These are phyloP conservation scores for Malacoctenus gilli DNA, from an alignment of 2,797 vertebrate genomes.

Conservation along the genomic window DNA sequence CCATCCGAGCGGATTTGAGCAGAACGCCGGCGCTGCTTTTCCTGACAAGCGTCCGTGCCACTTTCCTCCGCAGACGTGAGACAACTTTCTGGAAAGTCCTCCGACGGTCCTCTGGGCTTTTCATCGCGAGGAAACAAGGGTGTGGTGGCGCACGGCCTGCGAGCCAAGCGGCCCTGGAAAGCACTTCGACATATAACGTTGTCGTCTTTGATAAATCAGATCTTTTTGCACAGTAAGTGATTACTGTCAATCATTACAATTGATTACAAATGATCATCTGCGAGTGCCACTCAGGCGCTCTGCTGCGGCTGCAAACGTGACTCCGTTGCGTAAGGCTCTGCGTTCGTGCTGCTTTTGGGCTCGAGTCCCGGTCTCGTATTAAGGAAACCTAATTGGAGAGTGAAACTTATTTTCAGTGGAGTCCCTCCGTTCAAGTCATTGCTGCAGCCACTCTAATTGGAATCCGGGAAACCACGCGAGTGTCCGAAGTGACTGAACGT, in stretches of 20 bases:
- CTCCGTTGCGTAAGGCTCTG: slow-evolving; percentile 35
- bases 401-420: slow-evolving; percentile 54
- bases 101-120: slow-evolving; percentile 55
- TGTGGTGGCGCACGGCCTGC: slow-evolving; percentile 58
- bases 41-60: slow-evolving; percentile 73
- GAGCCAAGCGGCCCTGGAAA: slow-evolving; percentile 61
- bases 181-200: slow-evolving; percentile 54
- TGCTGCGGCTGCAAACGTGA: slow-evolving; percentile 22
- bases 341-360: slow-evolving; percentile 47
- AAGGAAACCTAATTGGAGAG: slow-evolving; percentile 61
- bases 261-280: slow-evolving; percentile 53
- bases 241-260: slow-evolving; percentile 57
- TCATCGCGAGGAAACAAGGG: slow-evolving; percentile 68
- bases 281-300: slow-evolving; percentile 26
- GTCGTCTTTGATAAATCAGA: slow-evolving; percentile 53
- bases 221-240: slow-evolving; percentile 46
- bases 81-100: slow-evolving; percentile 70
- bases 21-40: slow-evolving; percentile 60
- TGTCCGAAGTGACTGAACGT: slow-evolving; percentile 73
- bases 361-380: slow-evolving; percentile 58
- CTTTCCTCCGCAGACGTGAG: slow-evolving; percentile 74
- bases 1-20: slow-evolving; percentile 61
- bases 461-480: slow-evolving; percentile 62
- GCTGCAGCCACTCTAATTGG: slow-evolving; percentile 56
- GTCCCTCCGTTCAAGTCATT: slow-evolving; percentile 55